A percentile compares a stretch with the other conserved stretches of the same genome.
These are phyloP conservation scores for Spicauda simplicius DNA, from an alignment of 2,888 invertebrate genomes.

Conservation along the genomic window DNA sequence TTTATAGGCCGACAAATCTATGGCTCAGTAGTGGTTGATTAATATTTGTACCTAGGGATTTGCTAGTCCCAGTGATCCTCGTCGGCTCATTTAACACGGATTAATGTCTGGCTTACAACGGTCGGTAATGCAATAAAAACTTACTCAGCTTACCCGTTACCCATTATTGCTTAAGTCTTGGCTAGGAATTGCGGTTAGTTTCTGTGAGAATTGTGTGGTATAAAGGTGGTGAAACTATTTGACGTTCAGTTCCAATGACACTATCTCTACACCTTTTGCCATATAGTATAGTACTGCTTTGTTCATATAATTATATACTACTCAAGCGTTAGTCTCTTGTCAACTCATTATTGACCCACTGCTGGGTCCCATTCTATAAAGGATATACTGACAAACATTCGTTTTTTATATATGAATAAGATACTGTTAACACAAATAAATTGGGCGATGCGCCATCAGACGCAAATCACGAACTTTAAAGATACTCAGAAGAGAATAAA, in stretches of 20 bases:
- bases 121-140: slow-evolving; percentile 50
- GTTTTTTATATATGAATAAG: too few species aligned
- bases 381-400: too few species aligned
- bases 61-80: slow-evolving; percentile 35
- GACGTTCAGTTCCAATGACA: neutral
- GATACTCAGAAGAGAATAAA: too few species aligned
- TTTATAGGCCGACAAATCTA: neutral
- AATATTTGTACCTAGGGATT: slow-evolving; percentile 44
- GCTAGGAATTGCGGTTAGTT: neutral
- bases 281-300: too few species aligned
- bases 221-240: neutral
- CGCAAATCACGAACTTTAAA: too few species aligned
- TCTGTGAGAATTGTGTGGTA: neutral
- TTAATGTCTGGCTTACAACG: slow-evolving; percentile 54
- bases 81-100: slow-evolving; percentile 63
- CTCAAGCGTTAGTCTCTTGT: too few species aligned
- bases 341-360: too few species aligned
- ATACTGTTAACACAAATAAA: too few species aligned
- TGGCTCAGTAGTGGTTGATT: slow-evolving; percentile 19
- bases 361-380: too few species aligned
- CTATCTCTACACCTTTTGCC: too few species aligned
- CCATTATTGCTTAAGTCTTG: slow-evolving; percentile 1
- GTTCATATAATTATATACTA: too few species aligned
- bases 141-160: slow-evolving; percentile 27
- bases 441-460: too few species aligned